Conservation (phyloP, 2,888 invertebrate species). For the Deroplatys truncata region DNA sequence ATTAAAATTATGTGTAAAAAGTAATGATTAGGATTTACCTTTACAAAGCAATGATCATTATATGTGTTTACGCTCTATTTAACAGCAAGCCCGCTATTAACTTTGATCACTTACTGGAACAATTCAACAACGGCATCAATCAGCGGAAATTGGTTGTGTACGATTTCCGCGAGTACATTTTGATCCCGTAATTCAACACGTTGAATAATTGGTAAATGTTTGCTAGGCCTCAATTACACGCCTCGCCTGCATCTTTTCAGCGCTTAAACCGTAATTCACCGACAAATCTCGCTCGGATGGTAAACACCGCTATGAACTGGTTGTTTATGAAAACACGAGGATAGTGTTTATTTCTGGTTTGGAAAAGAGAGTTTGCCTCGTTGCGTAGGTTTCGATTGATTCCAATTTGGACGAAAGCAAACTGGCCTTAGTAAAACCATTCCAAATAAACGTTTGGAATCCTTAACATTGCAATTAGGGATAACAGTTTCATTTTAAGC, state of each 20-base stretch:
- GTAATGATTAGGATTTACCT: not conserved
- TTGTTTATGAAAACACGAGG: not conserved
- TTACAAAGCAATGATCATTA: not conserved
- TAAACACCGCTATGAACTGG: not conserved
- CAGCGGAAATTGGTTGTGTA: not conserved
- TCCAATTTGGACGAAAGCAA: not conserved
- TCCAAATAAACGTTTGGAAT: too few relatives aligned
- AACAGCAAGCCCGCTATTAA: not conserved
- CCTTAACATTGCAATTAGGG: too few relatives aligned
- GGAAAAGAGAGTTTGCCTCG: not conserved
- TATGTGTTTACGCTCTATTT: not conserved
- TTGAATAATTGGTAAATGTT: not conserved
- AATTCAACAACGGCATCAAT: not conserved
- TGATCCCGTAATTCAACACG: not conserved
- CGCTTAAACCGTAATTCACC: not conserved
- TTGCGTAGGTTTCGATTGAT: not conserved
- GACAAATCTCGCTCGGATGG: not conserved
- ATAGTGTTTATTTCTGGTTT: not conserved
- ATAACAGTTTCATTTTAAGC: too few relatives aligned
- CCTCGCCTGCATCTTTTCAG: not conserved
- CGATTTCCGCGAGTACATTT: not conserved
- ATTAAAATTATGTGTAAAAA: not conserved
- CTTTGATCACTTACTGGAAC: not conserved
- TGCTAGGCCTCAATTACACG: not conserved
- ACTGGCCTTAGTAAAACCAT: not conserved